Evolutionary conservation across 2,797 vertebrate genomes (phyloP).

Genomic region (Premnoplex brunnescens): DNA sequence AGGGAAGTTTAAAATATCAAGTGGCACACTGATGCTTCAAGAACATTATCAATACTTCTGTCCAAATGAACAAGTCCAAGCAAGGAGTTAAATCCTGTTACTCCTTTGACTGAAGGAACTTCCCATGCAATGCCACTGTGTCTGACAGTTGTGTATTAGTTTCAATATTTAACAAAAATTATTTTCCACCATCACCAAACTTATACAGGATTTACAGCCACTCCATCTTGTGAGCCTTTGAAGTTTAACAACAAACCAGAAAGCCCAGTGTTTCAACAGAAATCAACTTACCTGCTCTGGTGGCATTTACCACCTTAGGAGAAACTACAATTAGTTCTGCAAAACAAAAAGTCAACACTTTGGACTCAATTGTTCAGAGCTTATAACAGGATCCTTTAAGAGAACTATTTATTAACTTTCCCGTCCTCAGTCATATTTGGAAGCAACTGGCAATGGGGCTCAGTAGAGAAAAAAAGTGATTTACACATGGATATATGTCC

Average conservation of each 20-base stretch:
- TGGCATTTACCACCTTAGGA: constrained; percentile 70
- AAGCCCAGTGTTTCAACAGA: neutral
- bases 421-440: neutral
- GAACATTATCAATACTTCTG: neutral
- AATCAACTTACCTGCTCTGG: constrained; percentile 64
- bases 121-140: neutral
- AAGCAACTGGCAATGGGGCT: neutral
- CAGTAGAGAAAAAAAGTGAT: neutral
- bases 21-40: neutral
- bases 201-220: neutral
- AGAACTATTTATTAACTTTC: neutral
- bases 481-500: neutral
- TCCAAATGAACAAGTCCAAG: neutral
- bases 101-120: neutral
- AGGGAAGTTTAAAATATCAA: neutral
- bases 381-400: neutral
- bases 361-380: neutral
- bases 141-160: neutral
- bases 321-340: constrained; percentile 76
- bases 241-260: neutral
- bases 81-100: neutral
- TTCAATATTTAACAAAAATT: neutral
- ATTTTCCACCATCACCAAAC: neutral
- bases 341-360: constrained; percentile 54
- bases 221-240: neutral